Evolutionary conservation across 1,140 invertebrate genomes (phyloP).

Genomic region (Polypedilum vanderplanki): DNA sequence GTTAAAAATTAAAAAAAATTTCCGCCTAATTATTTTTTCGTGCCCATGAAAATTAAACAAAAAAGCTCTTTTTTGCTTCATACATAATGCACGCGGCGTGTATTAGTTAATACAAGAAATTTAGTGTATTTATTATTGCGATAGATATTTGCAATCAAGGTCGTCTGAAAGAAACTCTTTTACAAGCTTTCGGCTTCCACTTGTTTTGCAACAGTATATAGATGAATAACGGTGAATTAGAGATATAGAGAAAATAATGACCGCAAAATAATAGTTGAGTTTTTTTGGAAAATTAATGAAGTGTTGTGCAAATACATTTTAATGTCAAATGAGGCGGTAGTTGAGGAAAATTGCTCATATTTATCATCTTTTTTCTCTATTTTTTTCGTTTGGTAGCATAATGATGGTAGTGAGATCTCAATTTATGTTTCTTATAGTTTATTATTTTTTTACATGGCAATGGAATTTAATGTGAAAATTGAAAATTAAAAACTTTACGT

Average conservation of each 20-base stretch:
- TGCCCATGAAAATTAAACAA: too few relatives aligned
- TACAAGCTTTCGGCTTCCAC: neutral
- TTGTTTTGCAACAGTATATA: neutral
- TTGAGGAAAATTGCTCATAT: too few relatives aligned
- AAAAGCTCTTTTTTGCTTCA: neutral
- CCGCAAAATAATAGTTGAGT: neutral
- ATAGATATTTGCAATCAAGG: conserved; percentile 2
- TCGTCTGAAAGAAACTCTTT: neutral
- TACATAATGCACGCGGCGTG: neutral
- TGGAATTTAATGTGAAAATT: neutral
- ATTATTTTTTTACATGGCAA: neutral
- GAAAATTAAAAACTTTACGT: neutral
- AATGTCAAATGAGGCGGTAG: too few relatives aligned
- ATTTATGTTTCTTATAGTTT: too few relatives aligned
- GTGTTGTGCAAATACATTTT: neutral
- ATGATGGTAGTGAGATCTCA: too few relatives aligned
- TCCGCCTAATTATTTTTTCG: too few relatives aligned
- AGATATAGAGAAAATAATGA: neutral
- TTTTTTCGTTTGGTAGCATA: too few relatives aligned
- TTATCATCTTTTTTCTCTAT: too few relatives aligned
- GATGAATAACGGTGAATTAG: neutral
- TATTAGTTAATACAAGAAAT: neutral
- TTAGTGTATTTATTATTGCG: neutral
- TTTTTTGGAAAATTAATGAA: neutral
- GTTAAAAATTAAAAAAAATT: too few relatives aligned